A percentile compares a stretch with the other conserved stretches of the same genome.
These are phyloP conservation scores for Lepus oiostolus DNA, from an alignment of 2,797 vertebrate genomes.

Conservation along the genomic window DNA sequence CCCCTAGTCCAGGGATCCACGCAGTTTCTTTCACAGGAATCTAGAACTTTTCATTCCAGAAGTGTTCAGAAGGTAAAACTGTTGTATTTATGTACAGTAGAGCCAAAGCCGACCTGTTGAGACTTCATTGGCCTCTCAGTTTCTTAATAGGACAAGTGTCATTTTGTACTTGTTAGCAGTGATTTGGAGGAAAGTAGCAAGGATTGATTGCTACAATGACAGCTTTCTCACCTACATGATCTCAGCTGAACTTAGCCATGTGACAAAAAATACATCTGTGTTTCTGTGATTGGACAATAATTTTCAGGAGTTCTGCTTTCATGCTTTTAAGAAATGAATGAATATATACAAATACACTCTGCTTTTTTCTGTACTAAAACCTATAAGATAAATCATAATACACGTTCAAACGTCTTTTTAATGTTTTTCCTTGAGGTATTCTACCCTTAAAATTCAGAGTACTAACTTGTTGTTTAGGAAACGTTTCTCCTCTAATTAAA, in stretches of 20 bases:
- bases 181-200: neutral
- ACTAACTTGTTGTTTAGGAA: conserved; percentile 48
- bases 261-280: conserved; percentile 10
- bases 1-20: neutral
- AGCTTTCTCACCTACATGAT: conserved; percentile 2
- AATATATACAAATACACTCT: neutral
- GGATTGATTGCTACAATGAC: neutral
- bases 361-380: neutral
- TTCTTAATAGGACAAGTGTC: conserved; percentile 14
- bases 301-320: neutral
- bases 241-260: conserved; percentile 9
- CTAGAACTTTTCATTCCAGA: neutral
- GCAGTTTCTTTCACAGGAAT: conserved; percentile 3
- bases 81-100: neutral
- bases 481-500: conserved; percentile 49
- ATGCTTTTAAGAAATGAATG: neutral
- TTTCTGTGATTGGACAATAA: neutral
- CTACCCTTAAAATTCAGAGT: conserved; percentile 31
- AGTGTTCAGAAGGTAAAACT: conserved; percentile 30
- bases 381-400: neutral
- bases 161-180: neutral
- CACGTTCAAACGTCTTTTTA: conserved; percentile 33
- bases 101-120: neutral
- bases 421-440: neutral
- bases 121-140: neutral